These are phyloP conservation scores for Emydoidea blandingii DNA, from an alignment of 2,797 vertebrate genomes.

Conservation along the genomic window DNA sequence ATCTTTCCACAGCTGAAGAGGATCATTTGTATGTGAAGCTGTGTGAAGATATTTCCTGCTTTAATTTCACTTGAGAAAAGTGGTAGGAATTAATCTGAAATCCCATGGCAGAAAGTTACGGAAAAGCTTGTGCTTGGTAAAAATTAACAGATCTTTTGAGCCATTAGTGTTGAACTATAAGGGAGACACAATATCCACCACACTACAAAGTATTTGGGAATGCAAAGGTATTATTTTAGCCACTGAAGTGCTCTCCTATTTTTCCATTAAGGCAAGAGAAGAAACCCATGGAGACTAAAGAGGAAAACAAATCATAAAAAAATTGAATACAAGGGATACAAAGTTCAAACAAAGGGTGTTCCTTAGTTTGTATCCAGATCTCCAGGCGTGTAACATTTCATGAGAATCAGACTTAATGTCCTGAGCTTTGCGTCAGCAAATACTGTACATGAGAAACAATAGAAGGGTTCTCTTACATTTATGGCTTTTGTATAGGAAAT, in stretches of 20 bases:
- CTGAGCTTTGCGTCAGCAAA: not conserved
- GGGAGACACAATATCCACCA: not conserved
- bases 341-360: not conserved
- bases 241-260: not conserved
- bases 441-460: not conserved
- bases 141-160: not conserved
- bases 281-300: not conserved
- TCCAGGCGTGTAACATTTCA: not conserved
- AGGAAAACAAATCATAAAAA: not conserved
- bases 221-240: constrained; percentile 15
- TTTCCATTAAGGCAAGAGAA: not conserved
- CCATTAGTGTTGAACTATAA: fast-evolving
- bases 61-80: not conserved
- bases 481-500: not conserved
- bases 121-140: not conserved
- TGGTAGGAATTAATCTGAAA: not conserved
- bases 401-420: not conserved
- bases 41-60: not conserved
- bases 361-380: not conserved
- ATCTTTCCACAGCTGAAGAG: not conserved
- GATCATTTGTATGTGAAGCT: not conserved
- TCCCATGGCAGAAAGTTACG: not conserved
- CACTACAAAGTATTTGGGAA: not conserved
- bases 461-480: not conserved
- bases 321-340: not conserved